Evolutionary conservation across 92 coral and sea anemone species (phyloP), one percentile per base, ranked within the genome.

Genomic region (Parazoanthus darwini): DNA sequence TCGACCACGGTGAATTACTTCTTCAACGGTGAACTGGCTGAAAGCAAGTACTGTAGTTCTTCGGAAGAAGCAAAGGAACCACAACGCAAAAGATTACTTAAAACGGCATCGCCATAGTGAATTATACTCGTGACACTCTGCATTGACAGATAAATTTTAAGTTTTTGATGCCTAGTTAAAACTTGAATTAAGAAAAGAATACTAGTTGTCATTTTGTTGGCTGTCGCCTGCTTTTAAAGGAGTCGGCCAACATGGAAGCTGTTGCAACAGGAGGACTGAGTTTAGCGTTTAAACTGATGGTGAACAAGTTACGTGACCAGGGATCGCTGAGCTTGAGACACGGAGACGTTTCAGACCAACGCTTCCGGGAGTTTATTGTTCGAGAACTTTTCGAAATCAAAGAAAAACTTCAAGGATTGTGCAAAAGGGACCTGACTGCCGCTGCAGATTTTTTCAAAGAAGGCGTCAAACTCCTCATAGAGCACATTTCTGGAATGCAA

Each of bases 391-490:
- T 86, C 3, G 94, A 92, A 6, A 88, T 93, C 65, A 85, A 89
- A 7, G 94, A 91, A 39, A 93, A 93, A 56, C 86, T 93, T 22
- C 94, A 93, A 8, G 95, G 94, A 67, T 86, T 93, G 83, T 91
- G 94, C 81, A 93, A 91, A 78, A 33, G 48, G 5, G 95, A 93
- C 44, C 67, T 93, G 51, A 82, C 89, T 7, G 88, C 95, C 6
- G 86, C 95, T 6, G 94, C 94, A 56, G 81, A 85, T 68, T 91
- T 88, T 87, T 93, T 93, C 77, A 91, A 91, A 76, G 94, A 91
- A 43, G 95, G 95, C 6, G 94, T 93, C 66, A 79, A 81, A 46
- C 85, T 92, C 8, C 88, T 92, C 66, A 88, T 85, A 72, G 88
- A 79, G 29, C 88, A 92, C 77, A 75, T 92, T n/a, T 63, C 93